Evolutionary conservation across 2,113 vertebrate species (phyloP), one percentile per base, ranked within the genome.

Genomic region (Empidonax alnorum): DNA sequence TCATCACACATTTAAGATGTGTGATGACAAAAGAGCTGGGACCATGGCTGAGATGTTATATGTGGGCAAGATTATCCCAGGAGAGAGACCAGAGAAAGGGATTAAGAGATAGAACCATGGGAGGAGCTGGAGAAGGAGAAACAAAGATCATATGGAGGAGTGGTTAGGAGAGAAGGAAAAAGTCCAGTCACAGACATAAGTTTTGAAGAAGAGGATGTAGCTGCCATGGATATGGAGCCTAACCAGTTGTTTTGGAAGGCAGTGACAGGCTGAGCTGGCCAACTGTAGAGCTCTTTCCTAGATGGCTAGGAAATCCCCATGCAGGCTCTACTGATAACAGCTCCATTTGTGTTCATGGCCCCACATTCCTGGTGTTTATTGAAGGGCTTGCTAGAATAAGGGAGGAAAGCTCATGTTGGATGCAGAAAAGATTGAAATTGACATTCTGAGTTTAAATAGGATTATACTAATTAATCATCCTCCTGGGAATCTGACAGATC

Each of bases 381-480:
- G 72, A 69, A 77, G 18, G 23, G 33, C 39, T 84, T 74, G 9
- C 78, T 59, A 77, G 83, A 88, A 46, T 47, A 74, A 85, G 63
- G 39, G 76, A 59, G 27, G 68, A 95, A 95, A 96, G 33, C 65
- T 90, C 35, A 47, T 14, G 4, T 0, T 84, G 79, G 63, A 69
- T 58, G 25, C 61, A 47, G 33, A 74, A 93, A 80, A 71, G 44
- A 84, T 77, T 90, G 83, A 78, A 74, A 84, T 15, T 66, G 83
- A 84, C 84, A 71, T 22, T n/a, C 53, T 67, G 68, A 71, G 63
- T 81, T 93, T 89, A 79, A 94, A 92, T 87, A 84, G 81, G 86
- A 77, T 90, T 84, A 65, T 73, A 30, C 84, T 90, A 96, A 96
- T 95, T 93, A 93, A 89, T 86, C 56, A 71, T 55, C 68, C 80